Evolutionary conservation across 2,113 vertebrate genomes (phyloP).

Genomic region (Zapus hudsonius): DNA sequence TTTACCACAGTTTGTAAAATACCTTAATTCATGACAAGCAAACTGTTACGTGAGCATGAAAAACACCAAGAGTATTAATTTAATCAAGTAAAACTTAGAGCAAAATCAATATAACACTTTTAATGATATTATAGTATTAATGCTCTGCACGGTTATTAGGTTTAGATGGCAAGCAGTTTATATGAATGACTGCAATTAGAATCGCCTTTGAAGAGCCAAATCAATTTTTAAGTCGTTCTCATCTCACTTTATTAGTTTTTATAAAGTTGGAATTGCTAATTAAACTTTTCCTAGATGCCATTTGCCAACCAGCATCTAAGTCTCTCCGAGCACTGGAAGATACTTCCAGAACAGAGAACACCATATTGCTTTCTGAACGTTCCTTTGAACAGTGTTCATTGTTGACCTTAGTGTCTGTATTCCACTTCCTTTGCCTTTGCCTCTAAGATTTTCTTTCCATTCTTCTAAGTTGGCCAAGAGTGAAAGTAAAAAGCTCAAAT

Average conservation of each 20-base stretch:
- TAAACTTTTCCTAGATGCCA: not conserved
- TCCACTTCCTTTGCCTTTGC: not conserved
- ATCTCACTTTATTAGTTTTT: slow-evolving; percentile 48
- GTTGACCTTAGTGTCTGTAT: not conserved
- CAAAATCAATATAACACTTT: slow-evolving; percentile 63
- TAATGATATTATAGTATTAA: slow-evolving; percentile 49
- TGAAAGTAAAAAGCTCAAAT: not conserved
- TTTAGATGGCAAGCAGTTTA: slow-evolving; percentile 33
- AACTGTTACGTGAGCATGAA: not conserved
- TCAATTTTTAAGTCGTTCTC: slow-evolving; percentile 51
- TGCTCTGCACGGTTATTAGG: slow-evolving; percentile 28
- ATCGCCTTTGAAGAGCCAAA: slow-evolving; percentile 36
- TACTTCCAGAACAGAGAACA: not conserved
- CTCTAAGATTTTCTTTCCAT: not conserved
- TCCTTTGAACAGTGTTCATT: not conserved
- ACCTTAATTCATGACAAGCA: not conserved
- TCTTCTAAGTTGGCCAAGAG: not conserved
- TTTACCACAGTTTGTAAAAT: slow-evolving; percentile 25
- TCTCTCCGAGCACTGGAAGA: slow-evolving; percentile 8
- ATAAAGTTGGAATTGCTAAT: not conserved
- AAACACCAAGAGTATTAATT: slow-evolving; percentile 37
- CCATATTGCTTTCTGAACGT: not conserved
- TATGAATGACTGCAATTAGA: slow-evolving; percentile 38
- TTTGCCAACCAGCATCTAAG: not conserved
- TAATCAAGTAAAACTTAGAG: slow-evolving; percentile 51